Evolutionary conservation across 1,140 invertebrate species (phyloP), one percentile per base, ranked within the genome.

Genomic region (Calephelis nemesis): DNA sequence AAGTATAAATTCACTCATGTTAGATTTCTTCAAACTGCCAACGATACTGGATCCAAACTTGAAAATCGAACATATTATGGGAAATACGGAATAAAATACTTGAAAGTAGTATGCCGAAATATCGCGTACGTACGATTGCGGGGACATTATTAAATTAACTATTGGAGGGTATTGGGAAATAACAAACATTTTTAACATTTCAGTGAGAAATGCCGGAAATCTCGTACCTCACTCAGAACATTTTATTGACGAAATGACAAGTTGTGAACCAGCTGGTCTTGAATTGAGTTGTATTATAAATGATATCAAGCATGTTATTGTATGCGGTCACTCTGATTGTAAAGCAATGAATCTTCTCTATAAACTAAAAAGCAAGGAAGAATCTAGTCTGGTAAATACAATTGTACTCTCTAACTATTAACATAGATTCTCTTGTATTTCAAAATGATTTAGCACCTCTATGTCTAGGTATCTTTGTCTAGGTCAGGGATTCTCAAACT

Each of bases 241-340:
- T 84, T 98, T 98, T 85, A 90, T 94, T 50, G 96, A 97, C 79
- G 97, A 98, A 87, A 93, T 96, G 75, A 97, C 96, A 5, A 97
- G 97, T 74, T 98, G 98, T 75, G 98, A 99, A 93, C 97, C 98
- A 10, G 98, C 97, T 11, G 98, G 98, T 8, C 88, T 99, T 71
- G 98, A 99, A 92, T 93, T 99, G 47, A 97, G 97, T 40, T 99
- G 98, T 85, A 94, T 98, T 42, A 94, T 98, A n/a, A 98, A 98
- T 83, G 95, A 97, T 79, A 98, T 99, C 60, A 94, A 95, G 66
- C 97, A 99, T 85, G 95, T 99, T 62, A 97, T 99, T 72, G 97
- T 99, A 11, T 99, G 98, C 83, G 98, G 98, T 0, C 98, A 99
- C 85, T 98, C 98, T 60, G 98, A 99, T 89, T 99, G 98, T 87